Evolutionary conservation across 2,888 invertebrate species (phyloP).

Genomic region (Heliconius sara): DNA sequence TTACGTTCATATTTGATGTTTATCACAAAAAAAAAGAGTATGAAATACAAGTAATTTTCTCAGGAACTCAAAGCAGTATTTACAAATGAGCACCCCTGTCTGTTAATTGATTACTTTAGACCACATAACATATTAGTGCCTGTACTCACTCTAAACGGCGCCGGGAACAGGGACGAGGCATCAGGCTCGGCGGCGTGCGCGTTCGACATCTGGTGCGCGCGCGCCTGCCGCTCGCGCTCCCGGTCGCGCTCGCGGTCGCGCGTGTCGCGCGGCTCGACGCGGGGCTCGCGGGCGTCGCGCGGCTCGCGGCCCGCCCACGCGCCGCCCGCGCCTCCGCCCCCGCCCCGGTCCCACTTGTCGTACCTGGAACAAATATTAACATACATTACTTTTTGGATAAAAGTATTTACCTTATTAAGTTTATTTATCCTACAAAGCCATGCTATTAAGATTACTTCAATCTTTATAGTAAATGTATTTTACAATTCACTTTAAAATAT

Average conservation of each 20-base stretch:
- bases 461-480: too few relatives aligned
- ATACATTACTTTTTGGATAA: background rate
- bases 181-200: slow-evolving; percentile 85
- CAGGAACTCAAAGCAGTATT: too few relatives aligned
- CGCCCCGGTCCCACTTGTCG: slow-evolving; percentile 82
- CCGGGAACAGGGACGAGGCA: slow-evolving; percentile 86
- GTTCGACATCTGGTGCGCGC: slow-evolving; percentile 89
- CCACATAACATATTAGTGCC: background rate
- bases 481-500: too few relatives aligned
- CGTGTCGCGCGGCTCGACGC: slow-evolving; percentile 57
- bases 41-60: too few relatives aligned
- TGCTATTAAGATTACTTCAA: too few relatives aligned
- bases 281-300: slow-evolving; percentile 63
- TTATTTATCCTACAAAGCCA: too few relatives aligned
- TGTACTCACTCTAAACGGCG: slow-evolving; percentile 85
- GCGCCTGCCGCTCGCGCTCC: slow-evolving; percentile 90
- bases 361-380: slow-evolving; percentile 63
- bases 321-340: slow-evolving; percentile 67
- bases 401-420: too few relatives aligned
- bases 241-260: slow-evolving; percentile 89
- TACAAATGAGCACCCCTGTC: background rate
- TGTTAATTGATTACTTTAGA: too few relatives aligned
- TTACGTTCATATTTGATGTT: too few relatives aligned
- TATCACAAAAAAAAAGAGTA: too few relatives aligned
- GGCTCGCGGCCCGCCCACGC: slow-evolving; percentile 57